These are phyloP conservation scores for Zalophus californianus DNA, from an alignment of 2,797 vertebrate species.

Conservation along the genomic window DNA sequence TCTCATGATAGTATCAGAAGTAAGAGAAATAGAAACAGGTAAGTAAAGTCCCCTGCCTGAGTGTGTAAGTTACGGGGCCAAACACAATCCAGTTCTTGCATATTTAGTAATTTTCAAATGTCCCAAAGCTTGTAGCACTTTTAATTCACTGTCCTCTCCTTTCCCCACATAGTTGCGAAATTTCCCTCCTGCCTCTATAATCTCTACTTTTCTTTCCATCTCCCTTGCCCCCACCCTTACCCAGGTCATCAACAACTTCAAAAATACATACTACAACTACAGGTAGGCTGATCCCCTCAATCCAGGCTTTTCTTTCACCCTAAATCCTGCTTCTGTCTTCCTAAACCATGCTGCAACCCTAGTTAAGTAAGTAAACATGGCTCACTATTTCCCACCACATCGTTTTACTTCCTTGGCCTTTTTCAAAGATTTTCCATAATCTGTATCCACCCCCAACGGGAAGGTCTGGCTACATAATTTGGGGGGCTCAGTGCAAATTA, in stretches of 20 bases:
- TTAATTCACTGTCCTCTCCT: background rate
- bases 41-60: background rate
- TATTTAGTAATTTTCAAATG: slow-evolving; percentile 8
- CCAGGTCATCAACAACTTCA: background rate
- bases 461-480: background rate
- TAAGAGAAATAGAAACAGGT: background rate
- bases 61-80: background rate
- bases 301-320: background rate
- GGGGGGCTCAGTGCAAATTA: background rate
- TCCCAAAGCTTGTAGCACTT: background rate
- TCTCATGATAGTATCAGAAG: background rate
- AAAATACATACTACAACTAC: background rate
- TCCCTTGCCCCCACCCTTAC: background rate
- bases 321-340: background rate
- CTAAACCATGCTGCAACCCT: background rate
- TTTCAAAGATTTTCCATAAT: background rate
- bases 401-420: background rate
- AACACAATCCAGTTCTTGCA: background rate
- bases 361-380: background rate
- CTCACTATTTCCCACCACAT: background rate
- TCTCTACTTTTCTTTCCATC: background rate
- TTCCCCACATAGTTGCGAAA: background rate
- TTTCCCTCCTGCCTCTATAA: background rate
- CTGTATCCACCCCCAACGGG: background rate
- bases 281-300: background rate